Base-by-base conservation (phyloP, 2,888 invertebrate species). In the Rhagophthalmus giganteus region DNA sequence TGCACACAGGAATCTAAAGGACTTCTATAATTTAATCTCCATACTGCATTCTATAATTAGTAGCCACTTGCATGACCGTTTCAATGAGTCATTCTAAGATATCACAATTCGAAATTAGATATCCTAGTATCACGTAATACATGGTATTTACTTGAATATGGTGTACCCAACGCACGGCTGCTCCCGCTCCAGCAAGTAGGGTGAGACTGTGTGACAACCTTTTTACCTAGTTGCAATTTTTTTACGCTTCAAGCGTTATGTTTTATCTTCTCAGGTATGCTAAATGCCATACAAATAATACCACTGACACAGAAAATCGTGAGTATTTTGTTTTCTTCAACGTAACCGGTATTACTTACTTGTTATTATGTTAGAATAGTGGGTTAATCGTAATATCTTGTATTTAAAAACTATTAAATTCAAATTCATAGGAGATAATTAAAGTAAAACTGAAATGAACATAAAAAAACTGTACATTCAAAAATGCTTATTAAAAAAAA, bases 121-220 rank as follows among this genome's bases (percentile, higher is more conserved):
- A 40, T 27, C 26, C n/a, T 12, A 39, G 41, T 48, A 48, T 48
- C 48, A 41, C 35, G 33, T 48, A 48, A 40, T 48, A 30, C 30
- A 27, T 5, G 25, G 39, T 39, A 32, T 39, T 38, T 41, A 14
- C 12, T 15, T 33, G 47, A 30, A 34, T 40, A 27, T 33, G 47
- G 26, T 35, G n/a, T n/a, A n/a, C n/a, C n/a, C n/a, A 44, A 44
- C 40, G 44, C 51, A 51, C 51, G 33, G 51, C 39, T 51, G 44
- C 50, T 32, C 51, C 39, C 35, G 25, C 50, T 9, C 12, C 15
- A 44, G 9, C 38, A 51, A 51, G 45, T 51, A 51, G 51, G 51
- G 45, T 51, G 45, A 45, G 40, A 48, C 40, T 28, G 25, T 48
- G 41, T 48, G 45, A 51, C 51, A 51, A 45, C 45, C 39, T 51